Evolutionary conservation across 2,797 vertebrate species (phyloP), one percentile per base, ranked within the genome.

Genomic region (Lacerta bilineata): DNA sequence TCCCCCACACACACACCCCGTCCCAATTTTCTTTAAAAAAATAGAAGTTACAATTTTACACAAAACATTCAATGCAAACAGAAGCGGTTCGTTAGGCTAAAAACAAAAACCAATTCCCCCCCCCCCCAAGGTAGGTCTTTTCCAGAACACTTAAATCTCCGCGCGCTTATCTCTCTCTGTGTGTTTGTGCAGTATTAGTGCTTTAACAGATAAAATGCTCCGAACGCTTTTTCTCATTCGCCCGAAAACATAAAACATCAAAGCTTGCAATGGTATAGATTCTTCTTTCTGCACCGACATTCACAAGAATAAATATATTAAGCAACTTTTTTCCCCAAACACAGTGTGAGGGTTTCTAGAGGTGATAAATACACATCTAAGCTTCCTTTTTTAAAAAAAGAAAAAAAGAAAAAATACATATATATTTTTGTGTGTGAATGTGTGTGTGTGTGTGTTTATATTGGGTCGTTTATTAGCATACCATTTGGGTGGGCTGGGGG

Each of bases 31-130:
- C 97, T 97, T 97, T 98, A 98, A 98, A 97, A 98, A 98, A 98
- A 98, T 98, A 97, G 94, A 98, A 95, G 98, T 98, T 98, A 98
- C 96, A 98, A 97, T 97, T 97, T 97, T 98, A 96, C 96, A 97
- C 97, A 96, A 98, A 96, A 97, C 95, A 95, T 96, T 95, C 95
- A 92, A 93, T 95, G 92, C 94, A 92, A 95, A 95, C 93, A 95
- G 93, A 95, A 95, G 94, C 91, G 75, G 90, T 68, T 81, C 33
- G 3, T 81, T 75, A 92, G 88, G 89, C 95, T 95, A 96, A 91
- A 27, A 95, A 95, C 89, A 93, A 94, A 92, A 50, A 11, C 9
- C 3, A 50, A 50, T 33, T 33, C 33, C 33, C 33, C 33, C 2
- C 33, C 33, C 33, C 33, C 2, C 10, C 46, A 50, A 50, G 84